Conservation (phyloP, 2,113 vertebrate species). For the Morone chrysops region DNA sequence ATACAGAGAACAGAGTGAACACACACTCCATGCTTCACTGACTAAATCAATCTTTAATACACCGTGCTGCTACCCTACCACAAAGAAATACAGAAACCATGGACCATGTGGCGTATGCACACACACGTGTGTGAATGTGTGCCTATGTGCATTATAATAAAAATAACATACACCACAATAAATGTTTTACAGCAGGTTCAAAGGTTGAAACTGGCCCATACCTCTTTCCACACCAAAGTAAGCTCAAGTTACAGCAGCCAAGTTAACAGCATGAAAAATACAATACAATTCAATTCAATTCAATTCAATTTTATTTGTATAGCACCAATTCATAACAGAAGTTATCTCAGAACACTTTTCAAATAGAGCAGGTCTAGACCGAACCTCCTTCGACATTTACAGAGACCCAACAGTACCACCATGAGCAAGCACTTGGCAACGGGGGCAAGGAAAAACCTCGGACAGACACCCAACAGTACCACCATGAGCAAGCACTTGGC, state of each 20-base stretch:
- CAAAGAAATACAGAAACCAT: conserved; percentile 36
- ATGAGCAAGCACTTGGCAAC: too few relatives aligned
- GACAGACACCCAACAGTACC: too few relatives aligned
- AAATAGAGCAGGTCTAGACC: too few relatives aligned
- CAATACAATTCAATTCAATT: not conserved
- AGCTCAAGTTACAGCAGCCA: conserved; percentile 12
- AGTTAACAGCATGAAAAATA: conserved; percentile 44
- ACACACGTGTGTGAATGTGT: conserved; percentile 2
- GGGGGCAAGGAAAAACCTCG: too few relatives aligned
- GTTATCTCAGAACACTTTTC: too few relatives aligned
- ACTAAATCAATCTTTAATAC: conserved; percentile 77
- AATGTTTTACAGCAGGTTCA: conserved; percentile 49
- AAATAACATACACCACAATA: conserved; percentile 30
- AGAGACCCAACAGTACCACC: too few relatives aligned
- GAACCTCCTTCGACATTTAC: too few relatives aligned
- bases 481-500: too few relatives aligned
- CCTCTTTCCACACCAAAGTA: not conserved
- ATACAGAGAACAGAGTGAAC: conserved; percentile 51
- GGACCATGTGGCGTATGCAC: conserved; percentile 8
- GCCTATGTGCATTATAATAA: conserved; percentile 11
- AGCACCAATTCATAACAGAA: too few relatives aligned
- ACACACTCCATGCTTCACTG: conserved; percentile 66
- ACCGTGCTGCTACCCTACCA: conserved; percentile 30
- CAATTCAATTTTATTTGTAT: too few relatives aligned
- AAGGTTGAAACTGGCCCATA: conserved; percentile 17